These are phyloP conservation scores for Megaceryle alcyon DNA, from an alignment of 2,797 vertebrate genomes.

Conservation along the genomic window DNA sequence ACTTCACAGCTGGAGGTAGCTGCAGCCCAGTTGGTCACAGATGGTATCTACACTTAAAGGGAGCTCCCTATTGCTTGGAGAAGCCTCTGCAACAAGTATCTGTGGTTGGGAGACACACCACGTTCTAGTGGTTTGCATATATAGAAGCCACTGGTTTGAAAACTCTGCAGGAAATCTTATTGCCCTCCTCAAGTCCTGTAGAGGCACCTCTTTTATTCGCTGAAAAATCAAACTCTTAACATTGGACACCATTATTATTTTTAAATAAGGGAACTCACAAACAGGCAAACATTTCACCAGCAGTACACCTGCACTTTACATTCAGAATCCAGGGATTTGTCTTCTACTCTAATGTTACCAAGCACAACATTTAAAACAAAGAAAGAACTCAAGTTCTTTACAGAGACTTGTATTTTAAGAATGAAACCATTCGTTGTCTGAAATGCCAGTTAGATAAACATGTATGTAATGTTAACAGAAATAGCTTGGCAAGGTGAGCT, in stretches of 20 bases:
- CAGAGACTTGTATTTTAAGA: background rate
- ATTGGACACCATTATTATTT: background rate
- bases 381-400: background rate
- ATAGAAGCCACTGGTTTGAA: background rate
- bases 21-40: background rate
- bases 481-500: background rate
- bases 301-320: background rate
- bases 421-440: background rate
- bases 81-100: background rate
- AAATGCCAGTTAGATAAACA: background rate
- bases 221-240: background rate
- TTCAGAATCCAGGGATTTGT: background rate
- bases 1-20: background rate
- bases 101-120: accelerated
- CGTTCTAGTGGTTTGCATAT: background rate
- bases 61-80: background rate
- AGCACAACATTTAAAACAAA: conserved; percentile 5
- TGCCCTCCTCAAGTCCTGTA: background rate
- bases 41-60: background rate
- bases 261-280: background rate
- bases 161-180: background rate
- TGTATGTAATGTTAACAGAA: background rate
- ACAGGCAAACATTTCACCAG: background rate
- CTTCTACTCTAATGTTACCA: background rate
- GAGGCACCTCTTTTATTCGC: background rate